Percentiles rank a stretch among this genome's conserved stretches.
These are phyloP conservation scores for Sarcophaga bullata DNA, from an alignment of 1,140 invertebrate species.

Conservation along the genomic window DNA sequence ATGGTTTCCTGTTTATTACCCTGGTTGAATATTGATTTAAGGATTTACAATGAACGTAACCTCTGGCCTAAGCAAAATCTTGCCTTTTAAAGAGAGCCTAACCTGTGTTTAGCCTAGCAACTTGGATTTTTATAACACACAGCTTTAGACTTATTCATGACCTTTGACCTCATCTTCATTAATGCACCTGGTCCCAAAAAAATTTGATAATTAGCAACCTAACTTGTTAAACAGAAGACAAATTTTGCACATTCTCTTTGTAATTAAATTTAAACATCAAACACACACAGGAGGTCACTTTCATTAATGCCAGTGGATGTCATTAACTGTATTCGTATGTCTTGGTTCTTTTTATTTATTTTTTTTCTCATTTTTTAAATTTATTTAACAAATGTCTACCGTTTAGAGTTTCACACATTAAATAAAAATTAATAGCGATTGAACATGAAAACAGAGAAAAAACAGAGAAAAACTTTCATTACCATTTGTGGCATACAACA, in stretches of 20 bases:
- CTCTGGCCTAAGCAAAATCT: too few relatives aligned
- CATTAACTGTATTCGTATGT: not conserved
- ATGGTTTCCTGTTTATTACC: too few relatives aligned
- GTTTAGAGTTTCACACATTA: not conserved
- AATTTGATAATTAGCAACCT: too few relatives aligned
- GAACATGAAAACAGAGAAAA: not conserved
- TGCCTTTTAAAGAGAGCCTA: too few relatives aligned
- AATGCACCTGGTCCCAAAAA: too few relatives aligned
- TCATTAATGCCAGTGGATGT: conserved; percentile 2
- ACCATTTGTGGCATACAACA: conserved; percentile 3
- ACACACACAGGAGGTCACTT: not conserved
- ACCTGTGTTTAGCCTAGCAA: too few relatives aligned
- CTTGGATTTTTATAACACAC: too few relatives aligned
- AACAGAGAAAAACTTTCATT: conserved; percentile 3
- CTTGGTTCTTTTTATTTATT: not conserved
- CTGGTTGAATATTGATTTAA: too few relatives aligned
- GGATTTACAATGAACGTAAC: too few relatives aligned
- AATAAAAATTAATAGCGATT: not conserved
- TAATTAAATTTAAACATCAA: not conserved
- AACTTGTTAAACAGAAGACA: not conserved
- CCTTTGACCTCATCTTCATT: too few relatives aligned
- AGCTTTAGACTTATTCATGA: too few relatives aligned
- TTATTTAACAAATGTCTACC: not conserved
- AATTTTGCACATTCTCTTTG: not conserved
- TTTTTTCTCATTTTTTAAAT: not conserved